phyloP scores from a whole-genome alignment of 30 jellyfish, hydroid and myxozoan species.

The Aurelia sp. region DNA sequence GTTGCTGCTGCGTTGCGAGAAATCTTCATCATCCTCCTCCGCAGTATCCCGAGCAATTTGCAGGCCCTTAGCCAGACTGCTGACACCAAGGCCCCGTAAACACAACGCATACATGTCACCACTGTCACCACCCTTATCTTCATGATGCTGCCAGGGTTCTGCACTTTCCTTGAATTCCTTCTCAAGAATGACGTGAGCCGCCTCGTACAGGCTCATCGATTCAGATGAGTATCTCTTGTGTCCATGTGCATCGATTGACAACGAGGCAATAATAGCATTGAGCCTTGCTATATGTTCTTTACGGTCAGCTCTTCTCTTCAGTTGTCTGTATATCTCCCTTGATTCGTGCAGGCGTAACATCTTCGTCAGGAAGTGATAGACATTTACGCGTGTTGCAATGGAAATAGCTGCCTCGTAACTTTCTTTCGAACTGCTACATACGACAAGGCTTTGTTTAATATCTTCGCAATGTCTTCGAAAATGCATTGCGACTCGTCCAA shows the following conservation, averaged over 20 bases:
- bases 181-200: background rate
- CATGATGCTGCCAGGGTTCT: too few relatives aligned
- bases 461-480: conserved; percentile 38
- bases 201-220: conserved; percentile 60
- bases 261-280: conserved; percentile 48
- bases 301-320: conserved; percentile 41
- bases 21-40: background rate
- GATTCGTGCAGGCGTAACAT: conserved; percentile 26
- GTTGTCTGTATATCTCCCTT: conserved; percentile 39
- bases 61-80: background rate
- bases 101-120: background rate
- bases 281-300: conserved; percentile 19
- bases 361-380: conserved; percentile 23
- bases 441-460: conserved; percentile 30
- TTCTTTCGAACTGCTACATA: conserved; percentile 9
- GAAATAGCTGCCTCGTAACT: conserved; percentile 26
- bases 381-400: conserved; percentile 18
- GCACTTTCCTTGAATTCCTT: too few relatives aligned
- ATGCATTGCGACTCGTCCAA: conserved; percentile 10
- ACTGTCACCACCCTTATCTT: too few relatives aligned
- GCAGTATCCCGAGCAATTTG: background rate
- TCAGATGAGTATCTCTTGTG: conserved; percentile 23
- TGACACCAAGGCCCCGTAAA: conserved; percentile 7
- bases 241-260: conserved; percentile 37
- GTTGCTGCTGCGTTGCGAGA: background rate